A percentile compares a stretch with the other conserved stretches of the same genome.
phyloP scores from a whole-genome alignment of 2,888 invertebrate species.

The Hermaeophaga mercurialis region DNA sequence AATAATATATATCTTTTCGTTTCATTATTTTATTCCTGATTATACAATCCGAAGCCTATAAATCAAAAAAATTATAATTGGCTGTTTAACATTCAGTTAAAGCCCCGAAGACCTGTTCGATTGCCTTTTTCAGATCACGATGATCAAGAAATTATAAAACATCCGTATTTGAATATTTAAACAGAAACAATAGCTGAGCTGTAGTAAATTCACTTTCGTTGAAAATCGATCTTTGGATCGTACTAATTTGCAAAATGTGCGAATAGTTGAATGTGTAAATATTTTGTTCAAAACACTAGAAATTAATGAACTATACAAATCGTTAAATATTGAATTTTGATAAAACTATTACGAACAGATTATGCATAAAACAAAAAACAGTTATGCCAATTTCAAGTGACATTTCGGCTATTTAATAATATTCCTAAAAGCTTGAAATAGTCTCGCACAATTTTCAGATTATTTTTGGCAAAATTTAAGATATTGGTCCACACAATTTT shows the following conservation, averaged over 20 bases:
- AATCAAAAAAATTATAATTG: conserved; percentile 23
- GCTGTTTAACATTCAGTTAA: conserved; percentile 21
- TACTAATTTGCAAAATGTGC: conserved; percentile 6
- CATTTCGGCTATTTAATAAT: too few relatives aligned
- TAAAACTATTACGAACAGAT: too few relatives aligned
- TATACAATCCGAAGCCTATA: conserved; percentile 8
- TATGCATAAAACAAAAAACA: too few relatives aligned
- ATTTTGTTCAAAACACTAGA: too few relatives aligned
- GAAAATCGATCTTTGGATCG: too few relatives aligned
- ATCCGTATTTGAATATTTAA: conserved; percentile 15
- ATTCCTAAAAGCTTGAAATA: too few relatives aligned
- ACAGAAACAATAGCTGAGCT: conserved; percentile 17
- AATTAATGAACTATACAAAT: too few relatives aligned
- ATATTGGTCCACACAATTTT: too few relatives aligned
- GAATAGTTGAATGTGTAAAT: conserved; percentile 1
- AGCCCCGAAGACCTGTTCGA: conserved; percentile 18
- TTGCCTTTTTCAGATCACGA: conserved; percentile 19
- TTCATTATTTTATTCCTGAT: conserved; percentile 9
- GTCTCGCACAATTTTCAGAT: too few relatives aligned
- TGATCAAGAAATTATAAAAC: conserved; percentile 19
- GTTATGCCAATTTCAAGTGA: too few relatives aligned
- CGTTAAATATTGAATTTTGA: too few relatives aligned
- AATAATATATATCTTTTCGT: neutral
- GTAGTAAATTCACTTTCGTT: conserved; percentile 10
- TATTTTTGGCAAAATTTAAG: too few relatives aligned